Evolutionary conservation across 2,888 invertebrate species (phyloP).

Genomic region (Galeruca laticollis): DNA sequence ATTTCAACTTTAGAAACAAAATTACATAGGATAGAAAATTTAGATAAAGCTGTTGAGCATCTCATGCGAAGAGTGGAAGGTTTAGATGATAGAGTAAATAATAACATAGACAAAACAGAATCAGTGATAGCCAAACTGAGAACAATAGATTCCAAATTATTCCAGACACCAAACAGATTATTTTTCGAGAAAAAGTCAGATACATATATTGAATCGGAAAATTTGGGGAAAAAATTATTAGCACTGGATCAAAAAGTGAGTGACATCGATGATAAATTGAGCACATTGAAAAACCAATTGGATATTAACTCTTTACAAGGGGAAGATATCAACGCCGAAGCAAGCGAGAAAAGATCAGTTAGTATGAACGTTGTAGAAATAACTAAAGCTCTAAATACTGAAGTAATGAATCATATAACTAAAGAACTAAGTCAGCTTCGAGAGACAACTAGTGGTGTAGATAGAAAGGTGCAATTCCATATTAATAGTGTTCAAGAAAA

Average conservation of each 20-base stretch:
- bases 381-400: conserved; percentile 84
- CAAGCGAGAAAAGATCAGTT: conserved; percentile 88
- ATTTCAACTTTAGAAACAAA: conserved; percentile 90
- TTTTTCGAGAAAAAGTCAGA: conserved; percentile 51
- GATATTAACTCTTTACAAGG: conserved; percentile 83
- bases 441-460: conserved; percentile 81
- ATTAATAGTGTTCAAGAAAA: conserved; percentile 87
- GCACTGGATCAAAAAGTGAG: conserved; percentile 86
- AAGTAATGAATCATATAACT: conserved; percentile 84
- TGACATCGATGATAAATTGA: conserved; percentile 84
- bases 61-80: conserved; percentile 87
- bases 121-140: conserved; percentile 83
- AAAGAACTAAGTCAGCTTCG: conserved; percentile 84
- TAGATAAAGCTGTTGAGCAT: conserved; percentile 89
- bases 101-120: conserved; percentile 88
- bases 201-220: conserved; percentile 58
- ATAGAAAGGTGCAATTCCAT: conserved; percentile 86
- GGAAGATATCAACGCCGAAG: conserved; percentile 88
- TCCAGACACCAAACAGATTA: conserved; percentile 67
- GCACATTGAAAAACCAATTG: conserved; percentile 83
- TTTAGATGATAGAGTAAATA: conserved; percentile 83
- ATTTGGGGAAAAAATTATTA: conserved; percentile 76
- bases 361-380: conserved; percentile 87
- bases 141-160: conserved; percentile 81
- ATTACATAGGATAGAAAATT: conserved; percentile 86